Base-by-base conservation (phyloP, 2,113 vertebrate genomes). In the Struthio camelus region DNA sequence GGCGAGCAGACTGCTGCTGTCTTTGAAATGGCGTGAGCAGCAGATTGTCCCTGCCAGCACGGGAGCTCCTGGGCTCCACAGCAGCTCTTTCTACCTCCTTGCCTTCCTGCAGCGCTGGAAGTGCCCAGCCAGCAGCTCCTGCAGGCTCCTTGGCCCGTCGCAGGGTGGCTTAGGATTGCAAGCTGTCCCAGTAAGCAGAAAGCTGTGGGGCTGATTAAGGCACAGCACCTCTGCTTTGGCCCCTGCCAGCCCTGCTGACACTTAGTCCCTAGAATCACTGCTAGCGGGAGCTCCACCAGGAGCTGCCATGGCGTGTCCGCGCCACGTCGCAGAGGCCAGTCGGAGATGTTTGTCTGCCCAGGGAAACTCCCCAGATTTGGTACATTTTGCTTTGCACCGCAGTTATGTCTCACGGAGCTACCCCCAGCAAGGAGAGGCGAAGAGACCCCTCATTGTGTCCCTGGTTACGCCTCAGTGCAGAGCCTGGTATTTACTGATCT, bases 171-270 rank as follows among this genome's bases (percentile, higher is more conserved):
- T 20, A 15, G 36, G 46, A 36, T 19, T 16, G 3, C 11, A 34
- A 24, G 10, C 59, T 8, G 67, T 54, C 42, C 38, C n/a, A 62
- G 36, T 54, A 48, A 56, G 54, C 54, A 56, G 54, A 32, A 15
- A 56, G 54, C 27, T 56, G 91, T 94, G 83, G 93, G 85, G 61
- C 40, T 3, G 61, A 91, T 96, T 94, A 96, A 85, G 84, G 67
- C 82, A 73, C 85, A 93, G 84, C 93, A 94, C 86, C 93, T 9
- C 81, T 83, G 92, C 95, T 95, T 91, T 66, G 91, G 87, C 90
- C 34, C 86, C 79, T 84, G 27, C 91, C 70, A 78, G 76, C 58
- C 80, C 87, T 84, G 87, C 87, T 88, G 96, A 91, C 86, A 94
- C 46, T 65, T 81, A 80, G 32, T 89, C 77, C 90, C 51, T 79